A percentile compares a stretch with the other conserved stretches of the same genome.
Conservation (phyloP, 1,140 invertebrate genomes). For the Drosophila sulfurigaster region DNA sequence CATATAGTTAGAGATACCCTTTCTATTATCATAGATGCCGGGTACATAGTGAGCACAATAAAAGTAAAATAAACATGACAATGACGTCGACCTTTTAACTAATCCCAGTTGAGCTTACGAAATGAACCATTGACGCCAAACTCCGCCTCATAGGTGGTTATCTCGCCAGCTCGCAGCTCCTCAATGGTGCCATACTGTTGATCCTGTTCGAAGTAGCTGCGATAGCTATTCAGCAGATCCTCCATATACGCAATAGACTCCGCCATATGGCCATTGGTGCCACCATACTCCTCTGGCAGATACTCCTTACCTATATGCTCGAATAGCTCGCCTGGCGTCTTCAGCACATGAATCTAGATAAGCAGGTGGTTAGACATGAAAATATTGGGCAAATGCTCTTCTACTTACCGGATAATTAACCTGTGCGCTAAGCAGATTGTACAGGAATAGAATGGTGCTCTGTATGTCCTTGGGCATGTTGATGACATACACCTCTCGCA, state of each 20-base stretch:
- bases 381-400: not conserved
- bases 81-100: constrained; percentile 15
- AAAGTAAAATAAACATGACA: no score
- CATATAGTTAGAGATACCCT: no score
- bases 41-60: no score
- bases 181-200: constrained; percentile 86
- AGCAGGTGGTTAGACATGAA: not conserved
- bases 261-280: constrained; percentile 85
- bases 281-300: constrained; percentile 87
- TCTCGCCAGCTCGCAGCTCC: constrained; percentile 86
- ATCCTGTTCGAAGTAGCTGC: constrained; percentile 86
- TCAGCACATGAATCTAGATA: constrained; percentile 67
- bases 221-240: constrained; percentile 85
- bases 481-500: constrained; percentile 86
- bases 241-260: constrained; percentile 87
- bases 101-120: constrained; percentile 85
- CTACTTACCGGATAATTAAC: constrained; percentile 68
- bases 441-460: constrained; percentile 66
- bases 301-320: constrained; percentile 85
- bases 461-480: constrained; percentile 85
- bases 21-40: no score
- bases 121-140: constrained; percentile 88
- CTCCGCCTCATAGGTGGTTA: constrained; percentile 86
- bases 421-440: constrained; percentile 69
- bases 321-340: constrained; percentile 84